Evolutionary conservation across 2,113 vertebrate genomes (phyloP), one percentile per base, ranked within the genome.

Genomic region (Pseudolaguvia tuberculata): DNA sequence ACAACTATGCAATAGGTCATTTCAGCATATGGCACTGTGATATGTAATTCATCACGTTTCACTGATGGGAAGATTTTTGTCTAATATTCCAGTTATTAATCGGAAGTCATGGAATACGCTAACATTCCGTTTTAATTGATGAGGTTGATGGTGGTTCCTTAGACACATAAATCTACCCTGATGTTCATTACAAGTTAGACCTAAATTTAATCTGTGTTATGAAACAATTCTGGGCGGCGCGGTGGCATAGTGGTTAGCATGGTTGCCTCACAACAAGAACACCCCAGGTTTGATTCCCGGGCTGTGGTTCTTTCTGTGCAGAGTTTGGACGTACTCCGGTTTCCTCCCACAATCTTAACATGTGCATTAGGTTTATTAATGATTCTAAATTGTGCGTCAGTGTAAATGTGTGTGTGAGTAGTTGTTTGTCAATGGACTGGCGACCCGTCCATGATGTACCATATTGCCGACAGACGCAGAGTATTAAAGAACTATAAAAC

Each of bases 61-160:
- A 65, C 35, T 61, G 25, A 63, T 65, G 23, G 31, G 39, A 35
- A 57, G 42, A 50, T 27, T 59, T n/a, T 52, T 39, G 45, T 52
- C 42, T 3, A 45, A 69, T 69, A 65, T 15, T 35, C 1, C 12
- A 23, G 27, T 65, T 58, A 11, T 27, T 62, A 52, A 61, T 25
- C 18, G 59, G 6, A 42, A 17, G 3, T 45, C 1, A 5, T 23
- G 23, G n/a, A n/a, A n/a, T n/a, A n/a, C 14, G 5, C 35, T 65
- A 69, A 53, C 57, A 39, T 68, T 53, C 51, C 17, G 42, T 47
- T 63, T 13, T 1, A 56, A 51, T 9, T 73, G 51, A 71, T 78
- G 76, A 68, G 52, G 57, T 78, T 76, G 61, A 55, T 52, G 74
- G 69, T 48, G 76, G 79, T 72, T 73, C n/a, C 76, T 76, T 75